Base-by-base conservation (phyloP, 2,797 vertebrate species). In the Enteromius viviparus region DNA sequence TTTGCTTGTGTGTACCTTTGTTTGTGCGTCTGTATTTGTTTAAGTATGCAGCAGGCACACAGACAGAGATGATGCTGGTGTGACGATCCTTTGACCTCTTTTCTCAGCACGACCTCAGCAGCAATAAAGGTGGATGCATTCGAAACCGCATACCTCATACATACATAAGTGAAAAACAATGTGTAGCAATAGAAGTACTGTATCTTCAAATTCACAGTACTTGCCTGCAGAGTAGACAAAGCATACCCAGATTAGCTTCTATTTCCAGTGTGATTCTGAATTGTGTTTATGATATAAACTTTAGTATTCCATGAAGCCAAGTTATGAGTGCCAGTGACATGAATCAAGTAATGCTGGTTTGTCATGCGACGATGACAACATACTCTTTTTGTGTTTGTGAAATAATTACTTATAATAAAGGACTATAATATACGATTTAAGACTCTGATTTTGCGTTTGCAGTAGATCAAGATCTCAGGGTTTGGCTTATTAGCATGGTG, bases 41-140 rank as follows among this genome's bases (percentile, higher is more conserved):
- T 60, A 60, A n/a, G 53, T 32, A 58, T 72, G 26, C 70, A 55
- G 23, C 72, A 37, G 47, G 21, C 49, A 75, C 49, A 37, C 51
- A 55, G 21, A 75, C 29, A 53, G 15, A 19, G 60, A 64, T 49
- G 47, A 51, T 55, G 29, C 72, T 75, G 72, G 49, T 11, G 3
- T 14, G 49, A 55, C 17, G 14, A 47, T 19, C 49, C 32, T 37
- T 75, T 55, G 29, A 71, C 68, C 23, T 70, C 6, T 47, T 17
- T 70, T 26, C n/a, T 47, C 12, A 26, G 7, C 40, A 29, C 68
- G 26, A 26, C 68, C 26, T 6, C 68, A 45, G 40, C n/a, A 70
- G 26, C 62, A 32, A 64, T 64, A 32, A 62, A 62, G 11, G n/a
- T 12, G n/a, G 55, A 10, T 55, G 21, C 3, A n/a, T 55, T 9